Evolutionary conservation across 2,113 vertebrate species (phyloP), one percentile per base, ranked within the genome.

Genomic region (Malurus alboscapulatus): DNA sequence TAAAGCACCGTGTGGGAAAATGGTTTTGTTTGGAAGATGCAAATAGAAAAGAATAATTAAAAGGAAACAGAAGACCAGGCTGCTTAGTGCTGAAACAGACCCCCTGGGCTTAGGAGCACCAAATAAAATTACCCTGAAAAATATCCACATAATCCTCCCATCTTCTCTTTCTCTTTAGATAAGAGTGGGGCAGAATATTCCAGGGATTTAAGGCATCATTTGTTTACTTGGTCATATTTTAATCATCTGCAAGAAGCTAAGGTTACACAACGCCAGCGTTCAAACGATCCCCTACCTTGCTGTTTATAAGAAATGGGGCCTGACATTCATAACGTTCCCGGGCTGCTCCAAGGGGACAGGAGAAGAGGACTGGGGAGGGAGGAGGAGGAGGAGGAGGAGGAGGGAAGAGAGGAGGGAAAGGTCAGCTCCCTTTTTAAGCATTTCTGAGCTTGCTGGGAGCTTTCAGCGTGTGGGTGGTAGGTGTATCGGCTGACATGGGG

Each of bases 391-490:
- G 34, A 34, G 34, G 63, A 83, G 53, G 38, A 54, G 57, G 34
- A 86, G 88, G 66, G 57, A 87, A 90, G 75, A 86, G 81, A 95
- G 81, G 91, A 97, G 84, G 74, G 80, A 96, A 95, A 97, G 97
- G 97, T 97, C 97, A 94, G 82, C 36, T 92, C 96, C 84, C 75
- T 96, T 95, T 95, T 74, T 86, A 86, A 96, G 97, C 92, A 68
- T 97, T 96, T 97, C 90, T 92, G 97, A 95, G 96, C 97, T 97
- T 47, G 55, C 94, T 77, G 90, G 97, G 96, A 97, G 92, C 91
- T 95, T 97, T 96, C 96, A 96, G 98, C 17, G 44, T 91, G 98
- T 98, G 98, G 97, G 98, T 98, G 98, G 98, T 96, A 97, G 96
- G 90, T 94, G 92, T 96, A 97, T 98, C 95, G 45, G 94, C 97